These are phyloP conservation scores for Catharus bicknelli DNA, from an alignment of 2,113 vertebrate species.

Conservation along the genomic window DNA sequence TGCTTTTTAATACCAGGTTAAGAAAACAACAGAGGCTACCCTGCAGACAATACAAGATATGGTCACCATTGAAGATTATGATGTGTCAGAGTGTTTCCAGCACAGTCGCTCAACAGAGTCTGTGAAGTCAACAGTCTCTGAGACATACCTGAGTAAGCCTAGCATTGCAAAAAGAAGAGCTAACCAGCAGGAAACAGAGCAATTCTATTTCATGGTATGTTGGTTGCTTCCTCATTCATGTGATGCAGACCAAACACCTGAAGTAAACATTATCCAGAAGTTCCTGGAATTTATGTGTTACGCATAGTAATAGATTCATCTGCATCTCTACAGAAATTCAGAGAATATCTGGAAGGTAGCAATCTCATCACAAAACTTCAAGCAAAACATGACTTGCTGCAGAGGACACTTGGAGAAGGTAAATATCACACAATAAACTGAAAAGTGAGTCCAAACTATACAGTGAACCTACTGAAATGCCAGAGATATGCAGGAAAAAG, in stretches of 20 bases:
- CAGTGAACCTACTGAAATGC: neutral
- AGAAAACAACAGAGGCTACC: constrained; percentile 97
- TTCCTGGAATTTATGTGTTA: neutral
- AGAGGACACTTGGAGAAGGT: constrained; percentile 94
- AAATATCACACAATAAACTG: constrained; percentile 27
- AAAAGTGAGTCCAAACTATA: neutral
- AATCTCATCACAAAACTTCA: constrained; percentile 99
- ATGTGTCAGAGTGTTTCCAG: constrained; percentile 97
- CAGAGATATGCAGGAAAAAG: neutral
- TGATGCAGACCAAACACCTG: neutral
- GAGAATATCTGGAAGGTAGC: constrained; percentile 96
- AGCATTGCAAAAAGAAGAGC: constrained; percentile 97
- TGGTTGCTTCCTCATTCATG: neutral
- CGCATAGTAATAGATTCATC: constrained; percentile 52
- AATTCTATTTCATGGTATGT: constrained; percentile 97
- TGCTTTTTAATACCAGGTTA: constrained; percentile 79
- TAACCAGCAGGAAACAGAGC: constrained; percentile 97
- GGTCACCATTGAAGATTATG: constrained; percentile 97
- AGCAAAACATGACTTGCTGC: constrained; percentile 96
- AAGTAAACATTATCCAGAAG: neutral
- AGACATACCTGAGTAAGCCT: constrained; percentile 96
- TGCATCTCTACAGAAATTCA: constrained; percentile 91
- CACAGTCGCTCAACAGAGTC: constrained; percentile 97
- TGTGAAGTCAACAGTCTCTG: constrained; percentile 94
- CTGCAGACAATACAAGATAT: constrained; percentile 97